Evolutionary conservation across 2,888 invertebrate species (phyloP).

Genomic region (Chymomyza procnemis): DNA sequence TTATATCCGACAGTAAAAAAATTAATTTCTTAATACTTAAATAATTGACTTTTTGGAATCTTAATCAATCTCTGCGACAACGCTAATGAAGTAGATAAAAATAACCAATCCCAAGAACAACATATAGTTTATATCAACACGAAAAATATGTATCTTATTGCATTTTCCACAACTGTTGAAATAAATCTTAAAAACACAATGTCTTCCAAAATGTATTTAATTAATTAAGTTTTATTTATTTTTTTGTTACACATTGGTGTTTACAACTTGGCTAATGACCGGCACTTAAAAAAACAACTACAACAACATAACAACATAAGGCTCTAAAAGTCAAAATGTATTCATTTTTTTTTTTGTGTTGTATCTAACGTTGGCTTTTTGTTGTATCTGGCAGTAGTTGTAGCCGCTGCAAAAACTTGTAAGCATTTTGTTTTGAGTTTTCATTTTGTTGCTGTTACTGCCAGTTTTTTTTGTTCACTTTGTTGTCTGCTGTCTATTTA

Average conservation of each 20-base stretch:
- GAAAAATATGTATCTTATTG: background rate
- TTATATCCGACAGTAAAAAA: no score
- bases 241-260: conserved; percentile 14
- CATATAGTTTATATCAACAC: background rate
- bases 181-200: background rate
- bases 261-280: conserved; percentile 69
- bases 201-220: background rate
- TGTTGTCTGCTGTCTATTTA: conserved; percentile 37
- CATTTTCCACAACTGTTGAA: background rate
- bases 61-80: no score
- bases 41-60: no score
- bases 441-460: conserved; percentile 21
- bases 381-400: conserved; percentile 20
- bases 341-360: background rate
- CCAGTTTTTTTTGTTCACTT: background rate
- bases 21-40: no score
- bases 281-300: conserved; percentile 37
- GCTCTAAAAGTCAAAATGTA: conserved; percentile 25
- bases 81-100: no score
- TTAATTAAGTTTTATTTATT: background rate
- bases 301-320: conserved; percentile 47
- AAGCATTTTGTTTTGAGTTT: conserved; percentile 53
- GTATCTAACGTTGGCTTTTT: conserved; percentile 14
- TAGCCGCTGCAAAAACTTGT: conserved; percentile 56
- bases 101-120: conserved; percentile 1